Conservation (phyloP, 2,113 vertebrate genomes). For the Apus apus region DNA sequence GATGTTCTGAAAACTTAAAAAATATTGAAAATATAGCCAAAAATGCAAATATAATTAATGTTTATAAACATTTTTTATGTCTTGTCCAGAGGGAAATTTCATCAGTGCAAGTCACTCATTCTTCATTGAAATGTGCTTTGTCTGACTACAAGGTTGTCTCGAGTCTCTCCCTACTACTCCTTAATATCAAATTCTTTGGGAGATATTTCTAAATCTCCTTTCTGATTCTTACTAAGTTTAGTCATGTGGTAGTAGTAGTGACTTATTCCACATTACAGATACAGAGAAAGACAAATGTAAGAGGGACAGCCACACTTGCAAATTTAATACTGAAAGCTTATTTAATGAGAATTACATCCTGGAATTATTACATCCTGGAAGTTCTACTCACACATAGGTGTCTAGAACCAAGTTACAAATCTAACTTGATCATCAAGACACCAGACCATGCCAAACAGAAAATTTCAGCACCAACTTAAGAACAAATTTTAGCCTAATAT, state of each 20-base stretch:
- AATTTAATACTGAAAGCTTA: neutral
- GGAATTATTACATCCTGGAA: neutral
- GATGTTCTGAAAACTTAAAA: neutral
- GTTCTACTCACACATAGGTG: neutral
- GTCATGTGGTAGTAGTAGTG: neutral
- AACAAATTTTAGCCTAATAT: neutral
- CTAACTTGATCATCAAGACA: neutral
- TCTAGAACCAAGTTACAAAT: neutral
- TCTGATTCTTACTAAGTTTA: neutral
- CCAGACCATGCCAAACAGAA: neutral
- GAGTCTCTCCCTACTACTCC: neutral
- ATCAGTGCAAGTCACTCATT: neutral
- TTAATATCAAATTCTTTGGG: neutral
- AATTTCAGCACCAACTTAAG: neutral
- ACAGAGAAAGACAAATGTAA: neutral
- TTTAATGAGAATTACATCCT: neutral
- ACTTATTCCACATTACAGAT: neutral
- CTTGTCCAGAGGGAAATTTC: neutral
- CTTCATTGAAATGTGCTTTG: neutral
- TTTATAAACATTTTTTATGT: neutral
- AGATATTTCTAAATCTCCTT: neutral
- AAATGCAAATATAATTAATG: neutral
- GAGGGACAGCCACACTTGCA: neutral
- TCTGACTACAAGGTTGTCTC: neutral
- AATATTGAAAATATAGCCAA: fast-evolving